Evolutionary conservation across 2,888 invertebrate species (phyloP).

Genomic region (Lochmaea crataegi): DNA sequence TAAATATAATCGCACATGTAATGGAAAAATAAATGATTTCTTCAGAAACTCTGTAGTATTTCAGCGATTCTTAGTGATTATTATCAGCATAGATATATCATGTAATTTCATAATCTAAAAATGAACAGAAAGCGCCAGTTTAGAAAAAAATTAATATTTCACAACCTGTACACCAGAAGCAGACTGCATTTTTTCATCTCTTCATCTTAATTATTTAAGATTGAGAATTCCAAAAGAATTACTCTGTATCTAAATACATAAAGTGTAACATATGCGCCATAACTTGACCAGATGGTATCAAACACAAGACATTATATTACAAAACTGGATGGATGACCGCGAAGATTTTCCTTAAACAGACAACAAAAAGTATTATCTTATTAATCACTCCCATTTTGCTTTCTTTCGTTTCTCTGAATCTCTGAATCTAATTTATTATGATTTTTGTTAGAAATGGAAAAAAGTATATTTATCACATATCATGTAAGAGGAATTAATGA

Average conservation of each 20-base stretch:
- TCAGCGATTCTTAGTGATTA: too few relatives aligned
- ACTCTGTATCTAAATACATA: background rate
- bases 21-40: too few relatives aligned
- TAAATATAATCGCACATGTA: too few relatives aligned
- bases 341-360: constrained; percentile 6
- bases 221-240: background rate
- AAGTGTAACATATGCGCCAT: constrained; percentile 1
- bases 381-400: background rate
- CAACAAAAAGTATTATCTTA: background rate
- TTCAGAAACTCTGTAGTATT: too few relatives aligned
- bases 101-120: too few relatives aligned
- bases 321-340: constrained; percentile 9
- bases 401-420: background rate
- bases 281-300: constrained; percentile 15
- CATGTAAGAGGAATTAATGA: too few relatives aligned
- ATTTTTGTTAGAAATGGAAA: background rate
- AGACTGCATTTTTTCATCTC: too few relatives aligned
- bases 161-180: too few relatives aligned
- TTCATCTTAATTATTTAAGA: background rate
- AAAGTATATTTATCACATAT: background rate
- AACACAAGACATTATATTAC: constrained; percentile 8
- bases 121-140: too few relatives aligned
- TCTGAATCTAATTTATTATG: background rate
- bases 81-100: too few relatives aligned
- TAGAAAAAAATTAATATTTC: too few relatives aligned